Percentiles rank a stretch among this genome's conserved stretches.
Evolutionary conservation across 2,113 vertebrate species (phyloP).

Genomic region (Lanius collurio): DNA sequence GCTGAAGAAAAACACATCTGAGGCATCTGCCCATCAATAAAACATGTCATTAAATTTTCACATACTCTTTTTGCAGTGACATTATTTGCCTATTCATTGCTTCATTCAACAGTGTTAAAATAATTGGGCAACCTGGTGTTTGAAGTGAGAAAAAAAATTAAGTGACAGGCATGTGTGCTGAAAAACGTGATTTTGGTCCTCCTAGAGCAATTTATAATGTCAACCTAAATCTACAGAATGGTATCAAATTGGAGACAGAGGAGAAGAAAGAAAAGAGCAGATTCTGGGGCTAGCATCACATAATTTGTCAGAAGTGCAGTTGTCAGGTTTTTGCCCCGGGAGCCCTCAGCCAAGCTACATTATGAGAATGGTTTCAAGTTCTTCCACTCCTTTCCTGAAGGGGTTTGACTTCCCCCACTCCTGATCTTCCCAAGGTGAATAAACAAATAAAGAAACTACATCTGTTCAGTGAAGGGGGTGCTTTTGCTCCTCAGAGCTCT

Average conservation of each 20-base stretch:
- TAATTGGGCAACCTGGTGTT: background rate
- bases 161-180: background rate
- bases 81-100: background rate
- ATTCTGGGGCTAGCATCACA: background rate
- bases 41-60: background rate
- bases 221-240: background rate
- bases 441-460: background rate
- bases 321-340: constrained; percentile 3
- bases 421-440: constrained; percentile 23
- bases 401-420: constrained; percentile 7
- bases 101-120: background rate
- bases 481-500: background rate
- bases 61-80: background rate
- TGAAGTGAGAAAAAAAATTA: background rate
- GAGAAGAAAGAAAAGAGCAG: background rate
- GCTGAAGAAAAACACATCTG: background rate
- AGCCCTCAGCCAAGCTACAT: background rate
- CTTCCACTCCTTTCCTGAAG: background rate
- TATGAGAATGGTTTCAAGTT: background rate
- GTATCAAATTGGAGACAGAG: background rate
- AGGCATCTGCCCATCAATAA: background rate
- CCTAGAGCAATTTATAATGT: background rate
- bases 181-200: background rate
- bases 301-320: constrained; percentile 18
- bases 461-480: background rate